Evolutionary conservation across 2,797 vertebrate species (phyloP), one percentile per base, ranked within the genome.

Genomic region (Typhlichthys subterraneus): DNA sequence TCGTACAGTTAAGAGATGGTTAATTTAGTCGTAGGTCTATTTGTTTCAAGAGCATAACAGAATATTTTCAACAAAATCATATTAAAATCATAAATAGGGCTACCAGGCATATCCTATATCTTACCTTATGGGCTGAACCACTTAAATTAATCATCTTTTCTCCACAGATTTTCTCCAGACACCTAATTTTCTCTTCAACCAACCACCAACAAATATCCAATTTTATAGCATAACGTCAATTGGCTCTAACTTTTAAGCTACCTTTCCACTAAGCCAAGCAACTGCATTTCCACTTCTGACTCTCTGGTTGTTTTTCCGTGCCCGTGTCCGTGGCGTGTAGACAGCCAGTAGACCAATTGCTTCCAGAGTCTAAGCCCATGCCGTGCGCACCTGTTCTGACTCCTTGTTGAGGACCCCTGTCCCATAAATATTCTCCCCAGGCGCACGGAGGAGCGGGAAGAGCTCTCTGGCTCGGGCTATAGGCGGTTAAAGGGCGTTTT

Each of bases 401-500:
- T 45, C 59, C 42, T 57, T 5, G 63, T 49, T 66, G 38, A 49
- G 45, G 1, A 11, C 2, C 29, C 51, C 57, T 4, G 38, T 23
- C 63, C 57, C 77, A 88, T 94, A 93, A 93, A 93, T 93, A 89
- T 48, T 69, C 33, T 61, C 52, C 12, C 66, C 61, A 45, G 81
- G 94, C 94, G 94, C 86, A 89, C 59, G 46, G n/a, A 0, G 12
- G 73, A 82, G 95, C 95, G 94, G 93, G 94, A 96, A 94, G 84
- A 70, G 53, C 23, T 70, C 50, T 60, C 33, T n/a, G 65, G 45
- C 31, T 54, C 56, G 17, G 48, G 74, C 76, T 65, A 92, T 93
- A 93, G 93, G 93, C 63, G 51, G 47, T 52, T 5, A 4, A 10
- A 3, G 49, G 47, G 17, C 2, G 57, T 72, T 76, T 52, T 12